Evolutionary conservation across 2,888 invertebrate species (phyloP).

Genomic region (Odontocerum albicorne): DNA sequence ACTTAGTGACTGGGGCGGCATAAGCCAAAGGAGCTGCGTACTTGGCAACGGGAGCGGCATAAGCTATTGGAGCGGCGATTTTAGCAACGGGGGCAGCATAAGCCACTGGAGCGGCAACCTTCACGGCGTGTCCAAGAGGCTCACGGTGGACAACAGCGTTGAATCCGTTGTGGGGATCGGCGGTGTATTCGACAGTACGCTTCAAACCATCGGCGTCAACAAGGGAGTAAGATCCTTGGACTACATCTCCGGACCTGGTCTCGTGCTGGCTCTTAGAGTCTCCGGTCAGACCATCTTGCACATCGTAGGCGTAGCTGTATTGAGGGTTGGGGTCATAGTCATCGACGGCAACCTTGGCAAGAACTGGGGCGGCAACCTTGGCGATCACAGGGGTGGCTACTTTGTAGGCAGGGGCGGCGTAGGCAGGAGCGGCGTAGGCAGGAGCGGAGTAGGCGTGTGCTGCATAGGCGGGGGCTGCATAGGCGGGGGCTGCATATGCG

Average conservation of each 20-base stretch:
- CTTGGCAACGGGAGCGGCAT: conserved; percentile 41
- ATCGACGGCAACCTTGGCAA: conserved; percentile 34
- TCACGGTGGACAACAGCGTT: conserved; percentile 54
- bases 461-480: conserved; percentile 21
- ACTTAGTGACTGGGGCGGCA: conserved; percentile 41
- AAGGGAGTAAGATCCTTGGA: conserved; percentile 59
- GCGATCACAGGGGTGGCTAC: conserved; percentile 22
- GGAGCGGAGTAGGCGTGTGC: conserved; percentile 19
- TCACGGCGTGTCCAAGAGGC: conserved; percentile 41
- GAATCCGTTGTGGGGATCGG: conserved; percentile 57
- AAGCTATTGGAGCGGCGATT: conserved; percentile 43
- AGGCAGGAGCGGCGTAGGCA: conserved; percentile 20
- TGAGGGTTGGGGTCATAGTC: conserved; percentile 57
- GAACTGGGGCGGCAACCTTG: conserved; percentile 24
- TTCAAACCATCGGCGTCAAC: conserved; percentile 59
- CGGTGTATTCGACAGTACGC: conserved; percentile 52
- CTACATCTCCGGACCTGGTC: conserved; percentile 58
- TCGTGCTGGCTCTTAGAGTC: conserved; percentile 62
- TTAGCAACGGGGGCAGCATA: conserved; percentile 41
- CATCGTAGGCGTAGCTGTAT: conserved; percentile 61
- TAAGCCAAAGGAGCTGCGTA: conserved; percentile 36
- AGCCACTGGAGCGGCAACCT: conserved; percentile 37
- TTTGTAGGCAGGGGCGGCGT: conserved; percentile 27
- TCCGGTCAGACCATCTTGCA: conserved; percentile 60
- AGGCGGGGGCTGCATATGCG: conserved; percentile 34